phyloP scores from a whole-genome alignment of 2,797 vertebrate species.

The Crocodylus rhombifer region DNA sequence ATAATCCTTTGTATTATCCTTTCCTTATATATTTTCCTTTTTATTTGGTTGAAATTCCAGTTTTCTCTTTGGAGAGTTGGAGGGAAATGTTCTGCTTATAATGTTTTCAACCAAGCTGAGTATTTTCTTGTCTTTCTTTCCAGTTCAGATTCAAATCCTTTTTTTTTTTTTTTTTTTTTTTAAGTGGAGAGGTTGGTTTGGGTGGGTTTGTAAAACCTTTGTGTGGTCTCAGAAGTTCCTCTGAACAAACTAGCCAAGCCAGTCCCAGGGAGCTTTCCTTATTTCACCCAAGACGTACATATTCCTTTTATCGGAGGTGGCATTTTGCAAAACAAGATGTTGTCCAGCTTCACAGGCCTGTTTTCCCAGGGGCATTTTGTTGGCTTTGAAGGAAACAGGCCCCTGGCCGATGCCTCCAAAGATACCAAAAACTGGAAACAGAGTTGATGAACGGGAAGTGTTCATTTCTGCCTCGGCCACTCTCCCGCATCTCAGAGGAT shows the following conservation, averaged over 20 bases:
- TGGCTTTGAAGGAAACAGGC: not conserved
- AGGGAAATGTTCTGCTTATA: not conserved
- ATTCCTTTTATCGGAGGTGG: accelerated
- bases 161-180: not conserved
- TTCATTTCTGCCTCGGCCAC: too few species aligned
- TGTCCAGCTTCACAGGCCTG: accelerated
- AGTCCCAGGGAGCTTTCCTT: accelerated
- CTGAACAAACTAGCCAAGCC: not conserved
- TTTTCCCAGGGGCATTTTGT: accelerated
- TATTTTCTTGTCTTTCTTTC: not conserved
- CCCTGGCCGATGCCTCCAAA: not conserved
- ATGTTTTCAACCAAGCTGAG: not conserved
- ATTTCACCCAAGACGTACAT: not conserved
- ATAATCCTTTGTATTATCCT: too few species aligned
- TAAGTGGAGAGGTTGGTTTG: not conserved
- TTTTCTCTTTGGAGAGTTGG: not conserved
- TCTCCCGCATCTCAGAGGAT: not conserved
- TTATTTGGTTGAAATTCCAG: not conserved
- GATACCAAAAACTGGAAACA: not conserved
- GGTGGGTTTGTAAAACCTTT: not conserved
- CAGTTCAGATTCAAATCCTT: not conserved
- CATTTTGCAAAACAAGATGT: not conserved
- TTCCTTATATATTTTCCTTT: not conserved
- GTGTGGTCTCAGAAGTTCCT: not conserved
- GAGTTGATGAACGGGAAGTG: not conserved